Evolutionary conservation across 2,888 invertebrate genomes (phyloP).

Genomic region (Acrocera orbiculus): DNA sequence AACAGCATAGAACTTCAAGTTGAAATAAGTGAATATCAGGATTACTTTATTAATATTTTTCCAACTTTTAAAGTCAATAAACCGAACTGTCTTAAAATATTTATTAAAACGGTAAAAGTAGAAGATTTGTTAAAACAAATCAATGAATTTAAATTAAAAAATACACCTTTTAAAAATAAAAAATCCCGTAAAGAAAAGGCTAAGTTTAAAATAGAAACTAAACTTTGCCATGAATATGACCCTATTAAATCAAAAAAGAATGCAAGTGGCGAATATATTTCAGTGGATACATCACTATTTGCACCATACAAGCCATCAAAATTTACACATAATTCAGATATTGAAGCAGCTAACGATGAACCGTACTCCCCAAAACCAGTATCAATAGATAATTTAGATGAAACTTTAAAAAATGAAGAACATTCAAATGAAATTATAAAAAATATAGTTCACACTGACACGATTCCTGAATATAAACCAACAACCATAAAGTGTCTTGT

Average conservation of each 20-base stretch:
- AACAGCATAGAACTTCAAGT: conserved; percentile 7
- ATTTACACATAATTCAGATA: not conserved
- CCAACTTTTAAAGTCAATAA: not conserved
- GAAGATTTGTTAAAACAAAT: too few species aligned
- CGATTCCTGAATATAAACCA: conserved; percentile 1
- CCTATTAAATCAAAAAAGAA: not conserved
- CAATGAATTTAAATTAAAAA: not conserved
- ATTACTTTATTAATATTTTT: not conserved
- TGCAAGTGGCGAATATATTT: not conserved
- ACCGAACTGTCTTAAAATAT: not conserved
- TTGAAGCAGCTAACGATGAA: not conserved
- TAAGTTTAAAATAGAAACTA: not conserved
- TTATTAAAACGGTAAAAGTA: not conserved
- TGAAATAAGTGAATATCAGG: not conserved
- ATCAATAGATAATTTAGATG: not conserved
- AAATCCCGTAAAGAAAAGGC: not conserved
- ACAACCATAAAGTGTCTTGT: not conserved
- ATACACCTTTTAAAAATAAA: too few species aligned
- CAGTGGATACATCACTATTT: too few species aligned
- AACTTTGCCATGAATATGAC: conserved; percentile 1
- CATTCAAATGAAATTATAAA: not conserved
- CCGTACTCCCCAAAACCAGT: conserved; percentile 9
- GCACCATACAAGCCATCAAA: conserved; percentile 6
- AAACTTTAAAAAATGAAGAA: not conserved
- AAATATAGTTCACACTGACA: conserved; percentile 1